A percentile compares a stretch with the other conserved stretches of the same genome.
Conservation (phyloP, 2,888 invertebrate genomes). For the Folsomia manolachei region DNA sequence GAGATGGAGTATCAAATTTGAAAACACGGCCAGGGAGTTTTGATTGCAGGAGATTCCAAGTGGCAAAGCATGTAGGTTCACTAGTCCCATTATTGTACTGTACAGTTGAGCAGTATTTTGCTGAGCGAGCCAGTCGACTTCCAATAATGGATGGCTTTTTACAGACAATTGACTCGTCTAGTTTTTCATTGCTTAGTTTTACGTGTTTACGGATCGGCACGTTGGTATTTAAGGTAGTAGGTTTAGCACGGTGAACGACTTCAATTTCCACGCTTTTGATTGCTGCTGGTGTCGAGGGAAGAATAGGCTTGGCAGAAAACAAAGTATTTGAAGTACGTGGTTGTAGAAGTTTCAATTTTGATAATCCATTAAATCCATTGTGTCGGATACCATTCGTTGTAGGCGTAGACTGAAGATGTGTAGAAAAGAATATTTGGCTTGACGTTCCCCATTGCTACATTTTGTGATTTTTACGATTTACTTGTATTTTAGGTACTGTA, state of each 20-base stretch:
- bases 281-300: too few species aligned
- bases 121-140: conserved; percentile 20
- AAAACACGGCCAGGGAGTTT: conserved; percentile 53
- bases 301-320: conserved; percentile 1
- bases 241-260: too few species aligned
- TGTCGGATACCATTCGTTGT: too few species aligned
- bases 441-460: background rate
- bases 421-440: background rate
- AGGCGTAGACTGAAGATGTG: background rate
- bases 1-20: conserved; percentile 63
- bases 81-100: conserved; percentile 9
- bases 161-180: background rate
- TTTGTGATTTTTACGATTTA: background rate
- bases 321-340: background rate
- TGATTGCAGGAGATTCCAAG: conserved; percentile 25
- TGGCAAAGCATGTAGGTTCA: conserved; percentile 9
- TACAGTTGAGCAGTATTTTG: background rate
- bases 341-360: background rate
- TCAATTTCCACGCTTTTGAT: too few species aligned
- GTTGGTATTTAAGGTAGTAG: too few species aligned
- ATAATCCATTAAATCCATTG: background rate
- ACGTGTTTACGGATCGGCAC: too few species aligned
- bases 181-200: background rate
- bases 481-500: background rate
- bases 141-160: conserved; percentile 38